Percentiles rank a stretch among this genome's conserved stretches.
Evolutionary conservation across 2,888 invertebrate genomes (phyloP).

Genomic region (Therioaphis trifolii): DNA sequence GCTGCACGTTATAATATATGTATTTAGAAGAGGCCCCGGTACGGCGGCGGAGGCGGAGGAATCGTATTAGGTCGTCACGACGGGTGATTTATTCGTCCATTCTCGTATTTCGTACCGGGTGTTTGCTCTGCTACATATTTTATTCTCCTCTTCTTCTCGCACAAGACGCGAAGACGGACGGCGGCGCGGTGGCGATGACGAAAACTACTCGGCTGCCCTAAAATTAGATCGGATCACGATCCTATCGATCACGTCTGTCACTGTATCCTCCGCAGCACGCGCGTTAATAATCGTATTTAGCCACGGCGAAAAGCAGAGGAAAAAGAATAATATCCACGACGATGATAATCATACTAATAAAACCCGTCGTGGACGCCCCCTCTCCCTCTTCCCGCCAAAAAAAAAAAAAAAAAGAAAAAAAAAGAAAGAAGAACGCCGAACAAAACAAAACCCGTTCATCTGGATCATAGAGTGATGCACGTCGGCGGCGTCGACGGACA

Average conservation of each 20-base stretch:
- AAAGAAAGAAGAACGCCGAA: neutral
- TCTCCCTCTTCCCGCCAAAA: neutral
- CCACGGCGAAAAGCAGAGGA: slow-evolving; percentile 11
- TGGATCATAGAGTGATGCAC: neutral
- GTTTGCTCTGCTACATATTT: slow-evolving; percentile 17
- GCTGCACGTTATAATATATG: no score
- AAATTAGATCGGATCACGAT: slow-evolving; percentile 62
- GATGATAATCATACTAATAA: slow-evolving; percentile 55
- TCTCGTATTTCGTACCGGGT: slow-evolving; percentile 46
- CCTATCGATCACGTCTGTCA: slow-evolving; percentile 53
- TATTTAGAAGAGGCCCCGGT: neutral
- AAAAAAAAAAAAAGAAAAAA: no score
- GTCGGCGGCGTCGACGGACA: neutral
- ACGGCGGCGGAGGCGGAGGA: neutral
- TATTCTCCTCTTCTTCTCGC: neutral
- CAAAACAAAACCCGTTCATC: slow-evolving; percentile 41
- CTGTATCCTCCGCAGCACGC: slow-evolving; percentile 6
- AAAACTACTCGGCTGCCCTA: slow-evolving; percentile 36
- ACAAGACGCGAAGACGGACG: slow-evolving; percentile 12
- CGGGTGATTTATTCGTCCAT: slow-evolving; percentile 59
- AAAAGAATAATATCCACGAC: neutral
- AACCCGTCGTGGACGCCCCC: slow-evolving; percentile 43
- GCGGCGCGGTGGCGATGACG: neutral
- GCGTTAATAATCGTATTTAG: slow-evolving; percentile 54
- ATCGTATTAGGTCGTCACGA: slow-evolving; percentile 58